Percentiles rank a stretch among this genome's conserved stretches.
Evolutionary conservation across 2,113 vertebrate genomes (phyloP).

Genomic region (Cynopterus brachyotis): DNA sequence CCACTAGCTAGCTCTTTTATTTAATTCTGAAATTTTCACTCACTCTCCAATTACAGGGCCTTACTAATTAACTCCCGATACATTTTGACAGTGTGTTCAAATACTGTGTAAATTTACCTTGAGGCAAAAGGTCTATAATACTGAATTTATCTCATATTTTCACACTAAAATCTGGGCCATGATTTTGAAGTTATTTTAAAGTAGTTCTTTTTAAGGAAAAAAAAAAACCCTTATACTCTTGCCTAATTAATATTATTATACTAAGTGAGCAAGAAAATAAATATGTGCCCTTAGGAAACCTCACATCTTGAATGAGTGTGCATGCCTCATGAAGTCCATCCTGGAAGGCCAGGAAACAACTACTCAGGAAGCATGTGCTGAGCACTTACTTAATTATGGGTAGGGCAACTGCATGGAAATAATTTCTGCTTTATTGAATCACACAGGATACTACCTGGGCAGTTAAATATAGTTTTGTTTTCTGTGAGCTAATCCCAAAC

Average conservation of each 20-base stretch:
- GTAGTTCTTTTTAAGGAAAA: background rate
- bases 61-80: background rate
- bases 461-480: slow-evolving; percentile 65
- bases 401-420: slow-evolving; percentile 38
- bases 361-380: slow-evolving; percentile 52
- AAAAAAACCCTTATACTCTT: slow-evolving; percentile 6
- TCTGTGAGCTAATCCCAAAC: slow-evolving; percentile 57
- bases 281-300: background rate
- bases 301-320: background rate
- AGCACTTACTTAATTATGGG: slow-evolving; percentile 61
- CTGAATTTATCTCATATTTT: background rate
- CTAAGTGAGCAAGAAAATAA: background rate
- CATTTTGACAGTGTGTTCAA: background rate
- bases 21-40: slow-evolving; percentile 11
- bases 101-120: background rate
- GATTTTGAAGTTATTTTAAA: background rate
- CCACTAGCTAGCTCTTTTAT: background rate
- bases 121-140: background rate
- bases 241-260: background rate
- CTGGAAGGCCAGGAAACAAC: slow-evolving; percentile 51
- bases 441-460: slow-evolving; percentile 51
- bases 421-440: slow-evolving; percentile 58
- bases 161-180: background rate
- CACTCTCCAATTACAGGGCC: background rate
- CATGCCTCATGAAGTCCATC: background rate